Percentiles rank a stretch among this genome's conserved stretches.
These are phyloP conservation scores for Urosaurus nigricauda DNA, from an alignment of 2,797 vertebrate species.

Conservation along the genomic window DNA sequence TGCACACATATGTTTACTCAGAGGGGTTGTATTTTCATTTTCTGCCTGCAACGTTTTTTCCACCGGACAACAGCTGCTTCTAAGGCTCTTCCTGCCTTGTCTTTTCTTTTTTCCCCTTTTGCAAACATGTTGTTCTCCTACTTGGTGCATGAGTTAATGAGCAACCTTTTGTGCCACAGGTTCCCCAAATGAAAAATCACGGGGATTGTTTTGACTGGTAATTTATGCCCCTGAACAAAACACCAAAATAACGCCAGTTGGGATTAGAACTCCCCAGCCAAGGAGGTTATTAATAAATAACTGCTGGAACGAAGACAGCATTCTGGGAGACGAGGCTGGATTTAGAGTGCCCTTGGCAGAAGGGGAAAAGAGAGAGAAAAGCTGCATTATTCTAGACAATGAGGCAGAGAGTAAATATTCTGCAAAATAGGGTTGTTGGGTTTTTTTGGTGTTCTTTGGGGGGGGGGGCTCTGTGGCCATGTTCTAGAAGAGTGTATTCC, in stretches of 20 bases:
- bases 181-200: not conserved
- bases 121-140: accelerated
- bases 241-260: not conserved
- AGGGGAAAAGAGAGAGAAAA: not conserved
- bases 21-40: too few relatives aligned
- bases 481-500: too few relatives aligned
- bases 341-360: not conserved
- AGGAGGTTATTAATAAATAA: not conserved
- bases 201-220: not conserved
- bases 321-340: slow-evolving; percentile 10
- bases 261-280: slow-evolving; percentile 27
- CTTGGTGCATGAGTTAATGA: not conserved
- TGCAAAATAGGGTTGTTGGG: not conserved
- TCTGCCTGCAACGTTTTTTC: too few relatives aligned
- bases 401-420: not conserved
- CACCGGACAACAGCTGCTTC: not conserved
- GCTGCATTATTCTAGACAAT: not conserved
- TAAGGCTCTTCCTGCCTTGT: not conserved
- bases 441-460: too few relatives aligned
- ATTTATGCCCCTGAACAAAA: not conserved
- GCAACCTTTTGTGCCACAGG: accelerated
- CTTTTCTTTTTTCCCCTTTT: not conserved
- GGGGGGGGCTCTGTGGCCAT: too few relatives aligned
- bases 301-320: slow-evolving; percentile 22
- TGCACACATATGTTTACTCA: too few relatives aligned